phyloP scores from a whole-genome alignment of 2,797 vertebrate species.

The Typhlichthys subterraneus region DNA sequence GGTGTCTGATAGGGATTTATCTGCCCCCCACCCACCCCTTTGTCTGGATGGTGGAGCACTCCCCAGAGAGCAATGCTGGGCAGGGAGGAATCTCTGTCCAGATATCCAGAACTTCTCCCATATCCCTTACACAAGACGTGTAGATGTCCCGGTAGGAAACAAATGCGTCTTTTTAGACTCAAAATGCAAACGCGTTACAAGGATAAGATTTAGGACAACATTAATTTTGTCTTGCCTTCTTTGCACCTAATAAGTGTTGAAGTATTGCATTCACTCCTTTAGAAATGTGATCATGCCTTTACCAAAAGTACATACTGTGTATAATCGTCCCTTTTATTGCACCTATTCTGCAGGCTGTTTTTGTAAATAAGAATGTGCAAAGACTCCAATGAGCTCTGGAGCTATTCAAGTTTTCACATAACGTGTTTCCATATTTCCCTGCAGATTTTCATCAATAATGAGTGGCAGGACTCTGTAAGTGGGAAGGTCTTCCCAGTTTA shows the following conservation, averaged over 20 bases:
- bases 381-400: slow-evolving; percentile 1
- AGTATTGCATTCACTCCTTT: background rate
- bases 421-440: slow-evolving; percentile 6
- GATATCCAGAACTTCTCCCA: slow-evolving; percentile 80
- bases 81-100: slow-evolving; percentile 77
- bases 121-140: slow-evolving; percentile 65
- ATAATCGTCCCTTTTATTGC: too few species aligned
- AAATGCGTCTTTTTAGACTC: slow-evolving; percentile 37
- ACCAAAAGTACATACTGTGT: background rate
- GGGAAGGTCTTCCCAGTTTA: slow-evolving; percentile 87
- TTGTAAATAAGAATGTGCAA: background rate
- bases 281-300: background rate
- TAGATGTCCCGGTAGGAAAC: slow-evolving; percentile 20
- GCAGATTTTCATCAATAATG: slow-evolving; percentile 98
- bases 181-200: slow-evolving; percentile 11
- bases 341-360: too few species aligned
- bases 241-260: too few species aligned
- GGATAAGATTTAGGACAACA: too few species aligned
- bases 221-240: background rate
- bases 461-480: slow-evolving; percentile 96
- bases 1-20: slow-evolving; percentile 80
- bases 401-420: too few species aligned
- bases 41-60: slow-evolving; percentile 81
- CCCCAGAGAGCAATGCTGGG: slow-evolving; percentile 80
- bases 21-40: slow-evolving; percentile 61